Conservation (phyloP, 2,888 invertebrate genomes). For the Drosophila histrio region DNA sequence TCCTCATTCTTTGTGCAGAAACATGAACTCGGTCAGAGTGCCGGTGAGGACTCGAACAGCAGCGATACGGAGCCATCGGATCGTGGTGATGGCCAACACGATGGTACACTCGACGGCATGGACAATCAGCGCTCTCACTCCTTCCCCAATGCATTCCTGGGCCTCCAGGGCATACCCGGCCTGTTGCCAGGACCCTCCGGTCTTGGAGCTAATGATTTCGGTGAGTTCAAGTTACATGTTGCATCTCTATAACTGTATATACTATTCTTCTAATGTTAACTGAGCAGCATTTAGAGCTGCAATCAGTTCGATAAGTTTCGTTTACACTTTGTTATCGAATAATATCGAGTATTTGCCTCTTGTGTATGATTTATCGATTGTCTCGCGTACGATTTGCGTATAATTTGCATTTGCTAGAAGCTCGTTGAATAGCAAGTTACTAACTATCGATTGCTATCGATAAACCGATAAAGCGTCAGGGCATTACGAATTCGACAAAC, state of each 20-base stretch:
- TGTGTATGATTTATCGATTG: conserved; percentile 66
- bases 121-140: conserved; percentile 89
- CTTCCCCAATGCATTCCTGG: conserved; percentile 91
- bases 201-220: conserved; percentile 92
- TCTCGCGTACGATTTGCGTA: conserved; percentile 54
- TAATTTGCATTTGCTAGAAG: conserved; percentile 72
- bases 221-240: conserved; percentile 85
- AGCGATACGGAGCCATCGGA: conserved; percentile 92
- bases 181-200: conserved; percentile 94
- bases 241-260: not conserved
- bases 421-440: conserved; percentile 49
- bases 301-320: conserved; percentile 25
- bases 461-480: conserved; percentile 58
- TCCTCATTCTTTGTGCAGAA: conserved; percentile 80
- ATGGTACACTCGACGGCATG: conserved; percentile 87
- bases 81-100: conserved; percentile 87
- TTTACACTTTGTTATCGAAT: conserved; percentile 42
- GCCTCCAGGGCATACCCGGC: conserved; percentile 91
- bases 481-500: conserved; percentile 43
- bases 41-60: conserved; percentile 93
- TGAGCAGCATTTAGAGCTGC: conserved; percentile 9
- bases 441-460: conserved; percentile 68
- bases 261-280: conserved; percentile 19
- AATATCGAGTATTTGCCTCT: conserved; percentile 65
- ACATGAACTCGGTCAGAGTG: conserved; percentile 88